Evolutionary conservation across 2,888 invertebrate genomes (phyloP).

Genomic region (Cordilura impudica): DNA sequence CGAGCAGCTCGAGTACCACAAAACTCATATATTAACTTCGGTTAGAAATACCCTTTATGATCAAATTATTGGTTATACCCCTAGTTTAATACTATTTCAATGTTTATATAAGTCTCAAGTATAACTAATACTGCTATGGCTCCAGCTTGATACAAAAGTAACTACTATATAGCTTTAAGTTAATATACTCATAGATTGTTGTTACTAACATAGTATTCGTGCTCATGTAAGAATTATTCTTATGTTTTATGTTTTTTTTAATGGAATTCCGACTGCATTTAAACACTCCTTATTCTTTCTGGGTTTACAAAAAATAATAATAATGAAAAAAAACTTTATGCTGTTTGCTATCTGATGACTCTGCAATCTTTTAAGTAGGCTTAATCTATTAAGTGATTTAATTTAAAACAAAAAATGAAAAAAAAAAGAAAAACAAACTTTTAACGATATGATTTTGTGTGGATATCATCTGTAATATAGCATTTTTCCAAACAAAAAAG

Average conservation of each 20-base stretch:
- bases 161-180: not conserved
- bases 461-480: slow-evolving; percentile 3
- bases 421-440: slow-evolving; percentile 23
- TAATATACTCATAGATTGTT: not conserved
- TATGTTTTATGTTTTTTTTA: slow-evolving; percentile 2
- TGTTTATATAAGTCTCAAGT: slow-evolving; percentile 44
- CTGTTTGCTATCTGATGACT: slow-evolving; percentile 59
- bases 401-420: slow-evolving; percentile 36
- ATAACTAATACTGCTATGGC: slow-evolving; percentile 44
- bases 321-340: slow-evolving; percentile 35
- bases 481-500: not conserved
- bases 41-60: too few species aligned
- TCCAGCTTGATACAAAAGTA: slow-evolving; percentile 3
- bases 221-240: not conserved
- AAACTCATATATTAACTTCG: too few species aligned
- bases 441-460: slow-evolving; percentile 8
- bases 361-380: slow-evolving; percentile 66
- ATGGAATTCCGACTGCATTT: slow-evolving; percentile 22
- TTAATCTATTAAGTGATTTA: slow-evolving; percentile 66
- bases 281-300: slow-evolving; percentile 17
- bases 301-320: slow-evolving; percentile 22
- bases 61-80: too few species aligned
- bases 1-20: too few species aligned
- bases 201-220: not conserved
- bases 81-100: slow-evolving; percentile 7